Conservation (phyloP, 2,888 invertebrate genomes). For the Ceratothoa steindachneri region DNA sequence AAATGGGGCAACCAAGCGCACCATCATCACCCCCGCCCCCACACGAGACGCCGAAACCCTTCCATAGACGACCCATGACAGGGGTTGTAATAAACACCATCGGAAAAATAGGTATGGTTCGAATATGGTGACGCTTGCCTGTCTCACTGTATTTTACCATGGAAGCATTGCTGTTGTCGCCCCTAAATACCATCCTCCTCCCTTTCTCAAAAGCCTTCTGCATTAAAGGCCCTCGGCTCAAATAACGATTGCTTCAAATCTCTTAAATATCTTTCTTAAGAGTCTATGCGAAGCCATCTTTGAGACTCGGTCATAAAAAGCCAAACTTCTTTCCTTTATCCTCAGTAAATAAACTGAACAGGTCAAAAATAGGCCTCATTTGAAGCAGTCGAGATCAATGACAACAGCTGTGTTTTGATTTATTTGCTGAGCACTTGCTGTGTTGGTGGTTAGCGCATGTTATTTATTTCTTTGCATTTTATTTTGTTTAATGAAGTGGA, state of each 20-base stretch:
- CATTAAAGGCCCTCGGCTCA: not conserved
- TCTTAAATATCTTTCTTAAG: no score
- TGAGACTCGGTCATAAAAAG: no score
- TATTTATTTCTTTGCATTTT: not conserved
- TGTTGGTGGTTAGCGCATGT: slow-evolving; percentile 10
- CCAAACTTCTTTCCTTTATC: no score
- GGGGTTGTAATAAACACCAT: slow-evolving; percentile 7
- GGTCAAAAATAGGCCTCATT: no score
- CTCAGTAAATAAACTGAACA: no score
- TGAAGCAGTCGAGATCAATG: no score
- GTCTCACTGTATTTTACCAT: slow-evolving; percentile 4
- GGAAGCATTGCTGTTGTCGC: not conserved
- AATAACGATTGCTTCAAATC: not conserved
- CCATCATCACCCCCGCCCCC: slow-evolving; percentile 1
- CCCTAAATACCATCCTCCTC: no score
- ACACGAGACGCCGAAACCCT: slow-evolving; percentile 1
- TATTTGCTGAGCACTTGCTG: not conserved
- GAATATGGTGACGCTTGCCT: not conserved
- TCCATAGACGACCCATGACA: not conserved
- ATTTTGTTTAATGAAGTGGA: no score
- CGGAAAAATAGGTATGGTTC: slow-evolving; percentile 12
- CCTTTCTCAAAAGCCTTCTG: no score
- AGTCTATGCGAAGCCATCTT: no score
- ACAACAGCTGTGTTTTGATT: slow-evolving; percentile 8
- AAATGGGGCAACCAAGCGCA: not conserved